phyloP scores from a whole-genome alignment of 2,113 vertebrate species.

The Mellivora capensis region DNA sequence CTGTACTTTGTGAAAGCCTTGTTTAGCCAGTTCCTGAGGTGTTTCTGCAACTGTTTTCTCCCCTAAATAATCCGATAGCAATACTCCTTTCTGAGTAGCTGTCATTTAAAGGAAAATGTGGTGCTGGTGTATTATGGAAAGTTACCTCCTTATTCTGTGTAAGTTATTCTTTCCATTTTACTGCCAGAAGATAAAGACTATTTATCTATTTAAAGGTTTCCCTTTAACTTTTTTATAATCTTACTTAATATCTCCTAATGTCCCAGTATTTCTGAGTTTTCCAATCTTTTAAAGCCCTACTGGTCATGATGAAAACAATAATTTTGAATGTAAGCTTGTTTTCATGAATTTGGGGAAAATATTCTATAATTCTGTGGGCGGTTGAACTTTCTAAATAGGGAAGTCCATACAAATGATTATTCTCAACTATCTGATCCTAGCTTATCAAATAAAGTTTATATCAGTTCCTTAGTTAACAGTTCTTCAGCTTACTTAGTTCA shows the following conservation, averaged over 20 bases:
- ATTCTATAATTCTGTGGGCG: slow-evolving; percentile 19
- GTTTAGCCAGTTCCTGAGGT: background rate
- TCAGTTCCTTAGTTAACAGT: slow-evolving; percentile 8
- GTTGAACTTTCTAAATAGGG: background rate
- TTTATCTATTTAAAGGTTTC: too few species aligned
- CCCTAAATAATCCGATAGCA: background rate
- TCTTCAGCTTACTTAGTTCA: background rate
- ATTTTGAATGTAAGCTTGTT: slow-evolving; percentile 5
- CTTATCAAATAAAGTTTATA: background rate
- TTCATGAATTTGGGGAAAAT: slow-evolving; percentile 1
- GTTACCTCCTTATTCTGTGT: background rate
- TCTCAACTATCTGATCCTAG: slow-evolving; percentile 6
- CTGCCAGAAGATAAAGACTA: background rate
- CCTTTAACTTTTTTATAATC: slow-evolving; percentile 24
- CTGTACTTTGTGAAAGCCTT: slow-evolving; percentile 7
- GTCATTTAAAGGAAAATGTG: slow-evolving; percentile 13
- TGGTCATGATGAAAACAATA: background rate
- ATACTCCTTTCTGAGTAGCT: background rate
- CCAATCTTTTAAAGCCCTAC: slow-evolving; percentile 34
- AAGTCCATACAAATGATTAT: slow-evolving; percentile 11
- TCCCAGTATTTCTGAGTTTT: slow-evolving; percentile 24
- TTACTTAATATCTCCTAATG: slow-evolving; percentile 15
- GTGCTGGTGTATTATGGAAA: slow-evolving; percentile 10
- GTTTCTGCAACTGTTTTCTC: background rate
- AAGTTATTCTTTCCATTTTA: background rate